phyloP scores from a whole-genome alignment of 2,113 vertebrate genomes.

The Stomatorhinus ivindoensis region DNA sequence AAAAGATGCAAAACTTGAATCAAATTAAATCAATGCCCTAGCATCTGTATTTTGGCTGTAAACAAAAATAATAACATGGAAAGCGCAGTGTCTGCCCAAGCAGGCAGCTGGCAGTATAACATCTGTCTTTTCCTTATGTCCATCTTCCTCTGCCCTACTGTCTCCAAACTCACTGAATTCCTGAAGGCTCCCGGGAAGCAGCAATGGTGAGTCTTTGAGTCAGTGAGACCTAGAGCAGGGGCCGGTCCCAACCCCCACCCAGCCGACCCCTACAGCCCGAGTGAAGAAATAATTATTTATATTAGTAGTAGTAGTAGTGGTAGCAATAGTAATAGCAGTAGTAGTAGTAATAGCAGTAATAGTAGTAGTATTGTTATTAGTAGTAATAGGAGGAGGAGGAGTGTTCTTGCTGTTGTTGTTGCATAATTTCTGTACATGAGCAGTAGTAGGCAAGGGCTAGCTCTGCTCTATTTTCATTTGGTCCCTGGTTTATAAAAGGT shows the following conservation, averaged over 20 bases:
- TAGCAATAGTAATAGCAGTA: too few relatives aligned
- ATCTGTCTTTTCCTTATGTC: background rate
- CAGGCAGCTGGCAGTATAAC: background rate
- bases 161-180: background rate
- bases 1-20: background rate
- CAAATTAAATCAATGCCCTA: background rate
- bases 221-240: background rate
- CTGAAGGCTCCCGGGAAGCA: background rate
- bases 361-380: background rate
- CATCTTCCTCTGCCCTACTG: background rate
- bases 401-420: background rate
- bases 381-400: background rate
- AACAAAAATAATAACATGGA: background rate
- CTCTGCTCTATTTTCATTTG: background rate
- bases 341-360: too few relatives aligned
- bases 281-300: background rate
- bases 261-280: background rate
- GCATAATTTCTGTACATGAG: background rate
- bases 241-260: background rate
- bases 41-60: background rate
- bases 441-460: background rate
- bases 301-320: background rate
- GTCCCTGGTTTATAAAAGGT: background rate
- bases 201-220: background rate
- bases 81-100: background rate